phyloP scores from a whole-genome alignment of 2,888 invertebrate genomes.

The Endomychus coccineus region DNA sequence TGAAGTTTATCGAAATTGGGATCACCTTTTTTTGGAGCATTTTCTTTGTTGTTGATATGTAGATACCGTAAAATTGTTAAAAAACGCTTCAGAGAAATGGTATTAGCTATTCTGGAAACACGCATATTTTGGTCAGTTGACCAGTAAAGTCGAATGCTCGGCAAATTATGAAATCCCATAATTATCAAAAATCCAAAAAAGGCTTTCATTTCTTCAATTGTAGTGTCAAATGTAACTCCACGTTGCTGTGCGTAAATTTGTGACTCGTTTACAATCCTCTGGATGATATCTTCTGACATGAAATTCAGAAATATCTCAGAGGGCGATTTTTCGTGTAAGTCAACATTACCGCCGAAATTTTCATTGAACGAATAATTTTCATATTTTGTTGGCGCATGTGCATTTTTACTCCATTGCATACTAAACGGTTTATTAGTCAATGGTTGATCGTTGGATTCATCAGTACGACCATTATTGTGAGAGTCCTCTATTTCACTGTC shows the following conservation, averaged over 20 bases:
- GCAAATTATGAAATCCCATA: slow-evolving; percentile 10
- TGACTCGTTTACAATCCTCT: too few species aligned
- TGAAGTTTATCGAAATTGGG: slow-evolving; percentile 21
- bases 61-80: slow-evolving; percentile 12
- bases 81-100: slow-evolving; percentile 6
- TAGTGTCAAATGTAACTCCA: neutral
- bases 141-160: slow-evolving; percentile 7
- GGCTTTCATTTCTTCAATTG: slow-evolving; percentile 4
- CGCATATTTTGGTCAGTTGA: slow-evolving; percentile 2
- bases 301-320: too few species aligned
- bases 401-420: too few species aligned
- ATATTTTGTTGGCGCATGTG: too few species aligned
- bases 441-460: too few species aligned
- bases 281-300: too few species aligned
- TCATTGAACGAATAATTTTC: too few species aligned
- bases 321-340: too few species aligned
- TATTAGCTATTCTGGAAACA: slow-evolving; percentile 2
- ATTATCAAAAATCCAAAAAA: slow-evolving; percentile 9
- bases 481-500: too few species aligned
- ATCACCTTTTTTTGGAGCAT: slow-evolving; percentile 6
- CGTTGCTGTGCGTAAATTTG: slow-evolving; percentile 2
- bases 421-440: too few species aligned
- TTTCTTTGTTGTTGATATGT: slow-evolving; percentile 13
- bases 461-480: too few species aligned
- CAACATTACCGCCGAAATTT: too few species aligned